phyloP scores from a whole-genome alignment of 2,888 invertebrate genomes.

The Stenchaetothrips biformis region DNA sequence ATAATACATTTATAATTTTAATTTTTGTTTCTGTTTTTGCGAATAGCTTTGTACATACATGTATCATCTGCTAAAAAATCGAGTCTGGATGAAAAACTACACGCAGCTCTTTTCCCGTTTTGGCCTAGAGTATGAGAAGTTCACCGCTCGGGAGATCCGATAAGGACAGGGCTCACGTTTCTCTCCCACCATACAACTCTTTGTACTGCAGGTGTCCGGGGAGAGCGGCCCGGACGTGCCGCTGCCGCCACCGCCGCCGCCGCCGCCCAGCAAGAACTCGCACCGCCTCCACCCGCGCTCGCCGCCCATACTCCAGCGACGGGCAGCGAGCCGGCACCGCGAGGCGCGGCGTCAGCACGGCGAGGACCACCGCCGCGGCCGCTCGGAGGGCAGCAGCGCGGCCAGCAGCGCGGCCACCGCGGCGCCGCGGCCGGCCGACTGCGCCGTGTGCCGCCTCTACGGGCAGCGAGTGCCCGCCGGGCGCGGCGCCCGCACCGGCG shows the following conservation, averaged over 20 bases:
- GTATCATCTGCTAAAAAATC: too few species aligned
- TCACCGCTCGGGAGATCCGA: too few species aligned
- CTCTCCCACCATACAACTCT: too few species aligned
- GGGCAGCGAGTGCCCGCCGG: background rate
- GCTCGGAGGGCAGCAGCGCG: background rate
- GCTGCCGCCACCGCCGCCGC: conserved; percentile 12
- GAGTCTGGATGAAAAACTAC: too few species aligned
- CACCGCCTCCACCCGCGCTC: conserved; percentile 8
- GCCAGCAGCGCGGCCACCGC: background rate
- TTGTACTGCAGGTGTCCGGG: background rate
- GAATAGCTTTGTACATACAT: too few species aligned
- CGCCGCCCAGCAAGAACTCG: background rate
- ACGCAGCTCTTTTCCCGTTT: too few species aligned
- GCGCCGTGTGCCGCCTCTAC: background rate
- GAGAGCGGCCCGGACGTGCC: background rate
- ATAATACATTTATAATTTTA: too few species aligned
- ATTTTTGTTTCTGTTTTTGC: too few species aligned
- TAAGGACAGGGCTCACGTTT: too few species aligned
- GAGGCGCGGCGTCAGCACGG: background rate
- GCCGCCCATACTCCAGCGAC: background rate
- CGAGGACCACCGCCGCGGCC: background rate
- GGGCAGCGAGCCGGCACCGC: background rate
- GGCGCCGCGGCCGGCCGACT: background rate
- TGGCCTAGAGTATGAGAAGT: too few species aligned
- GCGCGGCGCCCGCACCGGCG: too few species aligned